Percentiles rank a stretch among this genome's conserved stretches.
phyloP scores from a whole-genome alignment of 2,113 vertebrate species.

The Syngnathus floridae region DNA sequence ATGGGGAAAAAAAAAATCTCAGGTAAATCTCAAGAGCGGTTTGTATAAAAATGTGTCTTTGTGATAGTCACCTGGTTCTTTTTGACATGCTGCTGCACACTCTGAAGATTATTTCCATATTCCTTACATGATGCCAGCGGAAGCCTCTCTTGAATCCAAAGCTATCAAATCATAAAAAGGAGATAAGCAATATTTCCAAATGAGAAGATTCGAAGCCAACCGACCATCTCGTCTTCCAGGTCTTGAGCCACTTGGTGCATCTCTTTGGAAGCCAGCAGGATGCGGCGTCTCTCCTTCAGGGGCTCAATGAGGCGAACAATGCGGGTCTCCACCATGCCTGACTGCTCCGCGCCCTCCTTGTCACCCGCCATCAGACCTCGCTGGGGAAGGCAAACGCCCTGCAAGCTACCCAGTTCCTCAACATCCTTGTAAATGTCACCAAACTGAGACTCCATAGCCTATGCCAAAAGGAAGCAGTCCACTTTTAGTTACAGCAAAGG shows the following conservation, averaged over 20 bases:
- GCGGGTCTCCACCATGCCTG: constrained; percentile 71
- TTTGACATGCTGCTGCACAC: constrained; percentile 84
- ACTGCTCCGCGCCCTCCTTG: constrained; percentile 70
- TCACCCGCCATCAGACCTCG: constrained; percentile 72
- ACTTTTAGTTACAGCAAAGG: neutral
- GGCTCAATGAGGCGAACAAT: constrained; percentile 81
- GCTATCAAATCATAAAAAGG: constrained; percentile 55
- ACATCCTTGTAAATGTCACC: constrained; percentile 77
- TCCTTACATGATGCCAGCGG: constrained; percentile 83
- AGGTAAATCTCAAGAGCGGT: constrained; percentile 4
- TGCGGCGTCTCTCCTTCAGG: constrained; percentile 77
- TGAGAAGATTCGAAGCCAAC: constrained; percentile 61
- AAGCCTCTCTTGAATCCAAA: constrained; percentile 88
- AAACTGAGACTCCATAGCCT: constrained; percentile 87
- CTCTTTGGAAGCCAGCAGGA: constrained; percentile 85
- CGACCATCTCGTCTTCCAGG: constrained; percentile 89
- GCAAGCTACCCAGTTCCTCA: constrained; percentile 63
- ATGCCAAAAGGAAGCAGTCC: neutral
- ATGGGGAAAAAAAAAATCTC: constrained; percentile 4
- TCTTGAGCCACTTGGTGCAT: constrained; percentile 88
- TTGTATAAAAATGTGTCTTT: neutral
- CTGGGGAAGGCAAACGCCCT: constrained; percentile 76
- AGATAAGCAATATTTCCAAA: neutral
- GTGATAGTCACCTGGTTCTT: constrained; percentile 78
- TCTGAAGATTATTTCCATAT: constrained; percentile 83